These are phyloP conservation scores for Lysandra bellargus DNA, from an alignment of 2,888 invertebrate genomes.

Conservation along the genomic window DNA sequence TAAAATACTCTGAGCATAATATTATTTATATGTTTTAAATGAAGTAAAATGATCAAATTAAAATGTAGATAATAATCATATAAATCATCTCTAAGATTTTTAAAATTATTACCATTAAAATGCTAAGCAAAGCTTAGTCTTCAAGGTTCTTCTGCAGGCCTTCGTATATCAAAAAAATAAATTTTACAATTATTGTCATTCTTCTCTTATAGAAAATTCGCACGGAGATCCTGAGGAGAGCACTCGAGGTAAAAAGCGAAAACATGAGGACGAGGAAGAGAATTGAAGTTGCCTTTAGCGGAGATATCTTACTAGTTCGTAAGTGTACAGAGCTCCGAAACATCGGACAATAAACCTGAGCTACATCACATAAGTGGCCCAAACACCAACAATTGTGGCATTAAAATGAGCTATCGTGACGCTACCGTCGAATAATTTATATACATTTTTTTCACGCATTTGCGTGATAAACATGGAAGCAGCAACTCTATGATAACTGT, in stretches of 20 bases:
- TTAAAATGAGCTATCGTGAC: background rate
- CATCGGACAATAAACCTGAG: constrained; percentile 73
- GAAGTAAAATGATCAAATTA: too few species aligned
- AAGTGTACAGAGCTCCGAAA: constrained; percentile 78
- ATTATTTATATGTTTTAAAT: too few species aligned
- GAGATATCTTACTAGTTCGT: constrained; percentile 76
- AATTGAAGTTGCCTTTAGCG: constrained; percentile 77
- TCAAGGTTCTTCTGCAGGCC: too few species aligned
- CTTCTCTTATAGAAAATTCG: constrained; percentile 67
- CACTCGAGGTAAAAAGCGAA: constrained; percentile 82
- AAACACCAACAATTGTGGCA: constrained; percentile 13
- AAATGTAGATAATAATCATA: too few species aligned
- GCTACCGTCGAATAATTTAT: background rate
- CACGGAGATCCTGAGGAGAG: constrained; percentile 73
- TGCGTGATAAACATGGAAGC: background rate
- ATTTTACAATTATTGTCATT: too few species aligned
- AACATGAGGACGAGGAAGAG: constrained; percentile 80
- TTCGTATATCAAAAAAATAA: too few species aligned
- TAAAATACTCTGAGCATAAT: too few species aligned
- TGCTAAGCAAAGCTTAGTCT: too few species aligned
- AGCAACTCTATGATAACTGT: background rate
- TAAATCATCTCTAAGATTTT: too few species aligned
- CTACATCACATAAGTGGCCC: constrained; percentile 34
- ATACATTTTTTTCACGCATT: background rate
- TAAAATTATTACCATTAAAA: too few species aligned